phyloP scores from a whole-genome alignment of 2,113 vertebrate species.

The Syrmaticus mikado region DNA sequence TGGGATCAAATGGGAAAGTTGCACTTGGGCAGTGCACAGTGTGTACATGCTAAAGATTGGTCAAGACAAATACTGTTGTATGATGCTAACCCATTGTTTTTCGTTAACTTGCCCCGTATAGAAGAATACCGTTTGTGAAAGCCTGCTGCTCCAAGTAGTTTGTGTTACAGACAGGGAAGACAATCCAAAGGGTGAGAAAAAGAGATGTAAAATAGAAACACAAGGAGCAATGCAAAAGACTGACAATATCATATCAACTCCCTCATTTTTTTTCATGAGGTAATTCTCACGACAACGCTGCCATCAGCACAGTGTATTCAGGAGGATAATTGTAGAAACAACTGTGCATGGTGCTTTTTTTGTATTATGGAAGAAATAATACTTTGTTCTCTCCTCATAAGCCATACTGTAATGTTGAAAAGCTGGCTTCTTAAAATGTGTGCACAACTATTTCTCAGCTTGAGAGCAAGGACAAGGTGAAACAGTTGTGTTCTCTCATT shows the following conservation, averaged over 20 bases:
- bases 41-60: too few species aligned
- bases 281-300: not conserved
- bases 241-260: not conserved
- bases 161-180: not conserved
- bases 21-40: too few species aligned
- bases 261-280: not conserved
- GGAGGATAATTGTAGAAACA: not conserved
- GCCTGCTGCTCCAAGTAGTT: not conserved
- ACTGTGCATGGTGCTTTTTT: not conserved
- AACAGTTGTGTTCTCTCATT: rapidly evolving
- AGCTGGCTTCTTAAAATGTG: not conserved
- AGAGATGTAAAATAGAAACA: not conserved
- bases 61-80: not conserved
- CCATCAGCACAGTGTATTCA: not conserved
- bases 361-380: not conserved
- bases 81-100: not conserved
- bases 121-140: not conserved
- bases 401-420: not conserved
- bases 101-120: not conserved
- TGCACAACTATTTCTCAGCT: not conserved
- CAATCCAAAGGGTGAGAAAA: not conserved
- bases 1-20: too few species aligned
- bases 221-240: not conserved
- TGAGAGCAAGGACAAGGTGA: not conserved
- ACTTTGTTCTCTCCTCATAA: not conserved